Conservation (phyloP, 2,888 invertebrate genomes). For the Tetragonula carbonaria region DNA sequence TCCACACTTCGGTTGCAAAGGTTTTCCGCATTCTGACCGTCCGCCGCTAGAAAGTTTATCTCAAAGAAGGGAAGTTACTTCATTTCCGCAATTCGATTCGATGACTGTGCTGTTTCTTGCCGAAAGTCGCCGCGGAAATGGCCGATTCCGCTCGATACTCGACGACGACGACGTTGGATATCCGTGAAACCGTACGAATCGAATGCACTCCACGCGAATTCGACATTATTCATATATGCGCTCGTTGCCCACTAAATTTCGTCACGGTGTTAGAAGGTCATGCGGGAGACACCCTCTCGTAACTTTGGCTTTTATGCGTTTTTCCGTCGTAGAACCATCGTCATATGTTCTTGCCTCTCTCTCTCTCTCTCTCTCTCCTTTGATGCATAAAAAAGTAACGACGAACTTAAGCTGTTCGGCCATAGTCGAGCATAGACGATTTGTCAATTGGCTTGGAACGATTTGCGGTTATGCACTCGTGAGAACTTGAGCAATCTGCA, state of each 20-base stretch:
- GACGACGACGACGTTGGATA: background rate
- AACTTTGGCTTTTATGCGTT: slow-evolving; percentile 77
- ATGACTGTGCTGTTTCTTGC: slow-evolving; percentile 7
- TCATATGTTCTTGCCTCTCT: slow-evolving; percentile 73
- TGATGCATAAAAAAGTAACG: slow-evolving; percentile 70
- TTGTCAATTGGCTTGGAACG: slow-evolving; percentile 48
- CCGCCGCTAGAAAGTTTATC: background rate
- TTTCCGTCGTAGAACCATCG: slow-evolving; percentile 75
- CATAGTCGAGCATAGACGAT: slow-evolving; percentile 50
- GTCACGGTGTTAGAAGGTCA: slow-evolving; percentile 76
- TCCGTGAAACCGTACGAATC: slow-evolving; percentile 33
- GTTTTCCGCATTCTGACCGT: background rate
- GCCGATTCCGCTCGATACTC: slow-evolving; percentile 15
- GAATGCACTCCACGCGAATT: slow-evolving; percentile 65
- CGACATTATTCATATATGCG: slow-evolving; percentile 79
- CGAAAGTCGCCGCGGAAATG: background rate
- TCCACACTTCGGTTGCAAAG: background rate
- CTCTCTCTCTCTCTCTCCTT: no score
- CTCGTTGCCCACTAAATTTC: slow-evolving; percentile 79
- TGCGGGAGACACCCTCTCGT: slow-evolving; percentile 74
- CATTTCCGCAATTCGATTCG: slow-evolving; percentile 12
- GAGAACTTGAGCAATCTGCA: background rate
- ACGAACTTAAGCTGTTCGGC: slow-evolving; percentile 34
- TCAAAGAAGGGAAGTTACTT: background rate
- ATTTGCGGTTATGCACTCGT: slow-evolving; percentile 16